Evolutionary conservation across 2,113 vertebrate species (phyloP).

Genomic region (Dunckerocampus dactyliophorus): DNA sequence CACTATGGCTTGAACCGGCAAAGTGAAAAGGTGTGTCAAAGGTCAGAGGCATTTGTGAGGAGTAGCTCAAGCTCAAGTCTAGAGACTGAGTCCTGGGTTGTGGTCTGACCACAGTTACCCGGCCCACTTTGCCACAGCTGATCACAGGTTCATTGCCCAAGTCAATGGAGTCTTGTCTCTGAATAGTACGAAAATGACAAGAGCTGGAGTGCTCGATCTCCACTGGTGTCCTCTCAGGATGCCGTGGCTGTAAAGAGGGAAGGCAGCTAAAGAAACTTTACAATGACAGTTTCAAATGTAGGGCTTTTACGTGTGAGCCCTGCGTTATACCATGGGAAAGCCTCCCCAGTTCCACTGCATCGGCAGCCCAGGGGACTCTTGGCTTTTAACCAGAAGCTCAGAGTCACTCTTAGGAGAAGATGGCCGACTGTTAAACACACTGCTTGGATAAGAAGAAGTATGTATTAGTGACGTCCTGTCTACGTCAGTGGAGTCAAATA

Average conservation of each 20-base stretch:
- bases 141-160: slow-evolving; percentile 27
- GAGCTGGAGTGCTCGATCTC: slow-evolving; percentile 35
- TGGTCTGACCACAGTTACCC: slow-evolving; percentile 66
- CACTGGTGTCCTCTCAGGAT: slow-evolving; percentile 45
- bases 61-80: slow-evolving; percentile 9
- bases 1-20: slow-evolving; percentile 23
- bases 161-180: slow-evolving; percentile 71
- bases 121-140: slow-evolving; percentile 25
- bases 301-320: background rate
- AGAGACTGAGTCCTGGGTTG: slow-evolving; percentile 54
- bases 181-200: slow-evolving; percentile 71
- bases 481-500: slow-evolving; percentile 1
- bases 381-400: slow-evolving; percentile 77
- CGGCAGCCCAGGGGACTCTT: slow-evolving; percentile 71
- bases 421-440: slow-evolving; percentile 50
- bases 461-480: background rate
- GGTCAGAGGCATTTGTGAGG: background rate
- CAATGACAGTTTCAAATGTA: background rate
- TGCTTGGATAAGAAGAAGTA: slow-evolving; percentile 26
- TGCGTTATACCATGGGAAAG: slow-evolving; percentile 79
- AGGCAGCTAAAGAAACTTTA: slow-evolving; percentile 6
- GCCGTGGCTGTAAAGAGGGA: slow-evolving; percentile 50
- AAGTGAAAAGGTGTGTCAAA: slow-evolving; percentile 4
- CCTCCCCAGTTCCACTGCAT: slow-evolving; percentile 92
- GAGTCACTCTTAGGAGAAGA: slow-evolving; percentile 89